Base-by-base conservation (phyloP, 2,888 invertebrate species). In the Pherbina coryleti region DNA sequence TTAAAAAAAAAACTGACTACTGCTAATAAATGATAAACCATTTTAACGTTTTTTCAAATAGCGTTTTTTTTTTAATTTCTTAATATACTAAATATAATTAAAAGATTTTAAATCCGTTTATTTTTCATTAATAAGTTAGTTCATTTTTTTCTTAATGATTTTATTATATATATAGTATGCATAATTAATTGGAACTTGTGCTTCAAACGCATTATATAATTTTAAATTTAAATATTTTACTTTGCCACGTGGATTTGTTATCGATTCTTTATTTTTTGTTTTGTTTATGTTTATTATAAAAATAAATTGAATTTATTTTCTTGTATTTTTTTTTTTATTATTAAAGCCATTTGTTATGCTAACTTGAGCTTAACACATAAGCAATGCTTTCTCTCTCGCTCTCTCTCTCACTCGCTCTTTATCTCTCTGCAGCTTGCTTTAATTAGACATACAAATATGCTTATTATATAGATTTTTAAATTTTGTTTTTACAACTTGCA, bases 161-260 rank as follows among this genome's bases (percentile, higher is more conserved):
- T 66, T 17, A 28, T 66, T 66, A 34, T 66, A 37, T 66, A 37
- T 5, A 34, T 17, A 22, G n/a, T 57, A 76, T 74, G 76, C 44
- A 57, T 73, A 76, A 80, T 76, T 79, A 79, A 79, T 81, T 80
- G 34, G 19, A 81, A 80, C 81, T 80, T 79, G 76, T 80, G 79
- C 81, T 76, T 76, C 77, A 73, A 79, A 77, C 55, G 49, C 78
- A 31, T 75, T 69, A 67, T 66, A 69, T 76, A 79, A 34, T 69
- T 53, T 11, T 28, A n/a, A n/a, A 55, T 25, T 70, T 49, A 69
- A 44, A 69, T 70, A 44, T 51, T n/a, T 53, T 49, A 25, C 51
- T 25, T 44, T 44, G 44, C 44, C 44, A 44, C 44, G 44, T 44
- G 11, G 44, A 44, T 44, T 44, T 44, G 11, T 44, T 44, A 44